A percentile compares a stretch with the other conserved stretches of the same genome.
phyloP scores from a whole-genome alignment of 2,888 invertebrate species.

The Alitta virens region DNA sequence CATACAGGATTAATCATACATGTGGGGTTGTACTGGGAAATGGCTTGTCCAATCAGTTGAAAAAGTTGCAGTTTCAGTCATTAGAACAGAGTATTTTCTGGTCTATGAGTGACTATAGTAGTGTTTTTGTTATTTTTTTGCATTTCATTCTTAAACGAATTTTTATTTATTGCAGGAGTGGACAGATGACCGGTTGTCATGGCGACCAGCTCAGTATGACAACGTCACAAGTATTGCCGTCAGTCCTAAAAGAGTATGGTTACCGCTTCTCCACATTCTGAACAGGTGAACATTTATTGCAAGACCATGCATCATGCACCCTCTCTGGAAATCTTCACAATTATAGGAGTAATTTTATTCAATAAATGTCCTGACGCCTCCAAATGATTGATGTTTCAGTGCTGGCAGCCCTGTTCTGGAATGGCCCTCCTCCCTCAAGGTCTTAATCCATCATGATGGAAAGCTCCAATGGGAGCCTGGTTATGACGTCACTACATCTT shows the following conservation, averaged over 20 bases:
- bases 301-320: neutral
- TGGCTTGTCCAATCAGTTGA: no score
- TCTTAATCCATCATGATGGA: constrained; percentile 8
- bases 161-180: constrained; percentile 25
- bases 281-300: constrained; percentile 20
- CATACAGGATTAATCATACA: no score
- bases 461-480: constrained; percentile 16
- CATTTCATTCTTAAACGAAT: neutral
- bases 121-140: neutral
- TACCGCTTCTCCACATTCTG: constrained; percentile 29
- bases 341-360: no score
- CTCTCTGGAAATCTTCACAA: no score
- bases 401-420: constrained; percentile 8
- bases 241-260: constrained; percentile 28
- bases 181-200: constrained; percentile 27
- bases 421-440: neutral
- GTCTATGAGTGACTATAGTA: neutral
- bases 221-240: constrained; percentile 29
- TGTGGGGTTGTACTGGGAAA: no score
- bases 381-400: neutral
- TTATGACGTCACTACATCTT: constrained; percentile 9
- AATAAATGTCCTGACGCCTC: no score
- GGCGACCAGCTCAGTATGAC: constrained; percentile 26
- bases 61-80: no score
- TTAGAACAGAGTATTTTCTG: no score